Base-by-base conservation (phyloP, 1,140 invertebrate genomes). In the Drosophila auraria region DNA sequence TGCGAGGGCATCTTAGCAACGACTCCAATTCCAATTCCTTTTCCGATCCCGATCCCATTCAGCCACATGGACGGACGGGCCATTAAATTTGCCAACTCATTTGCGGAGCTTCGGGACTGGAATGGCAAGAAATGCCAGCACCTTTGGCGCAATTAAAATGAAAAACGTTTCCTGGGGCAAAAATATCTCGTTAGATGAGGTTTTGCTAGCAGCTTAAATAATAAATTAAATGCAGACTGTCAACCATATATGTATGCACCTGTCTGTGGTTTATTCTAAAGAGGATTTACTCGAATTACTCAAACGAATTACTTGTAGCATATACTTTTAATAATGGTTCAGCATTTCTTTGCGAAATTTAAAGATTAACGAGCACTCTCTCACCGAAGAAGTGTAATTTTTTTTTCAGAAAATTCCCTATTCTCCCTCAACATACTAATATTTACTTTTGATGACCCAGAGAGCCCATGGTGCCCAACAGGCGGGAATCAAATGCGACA, bases 401-500 rank as follows among this genome's bases (percentile, higher is more conserved):
- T 63, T 62, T 30, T 25, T 25, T 3, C 3, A 9, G 30, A 14
- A 49, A 36, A 15, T 12, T 11, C 12, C n/a, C 6, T 6, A 38
- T 42, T 69, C 44, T 30, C 11, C 15, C n/a, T 38, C n/a, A 36
- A 17, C 25, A 30, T 5, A n/a, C 2, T 3, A 40, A 57, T 57
- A 45, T 78, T 77, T 78, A 17, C 38, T 66, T 47, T 76, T 38
- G 20, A 53, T 57, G 63, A 59, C 63, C 53, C 42, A 23, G 15
- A n/a, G 62, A n/a, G 62, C 64, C 75, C 75, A 78, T 66, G 69
- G 75, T 78, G 64, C 54, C 53, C 23, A 40, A 11, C 42, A 54
- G 45, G n/a, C 57, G 51, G 58, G 51, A 78, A 70, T 78, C 75
- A 70, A 76, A 78, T 62, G 44, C 74, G 64, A 61, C 75, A 56